Base-by-base conservation (phyloP, 1,140 invertebrate species). In the Sarcophaga bullata region DNA sequence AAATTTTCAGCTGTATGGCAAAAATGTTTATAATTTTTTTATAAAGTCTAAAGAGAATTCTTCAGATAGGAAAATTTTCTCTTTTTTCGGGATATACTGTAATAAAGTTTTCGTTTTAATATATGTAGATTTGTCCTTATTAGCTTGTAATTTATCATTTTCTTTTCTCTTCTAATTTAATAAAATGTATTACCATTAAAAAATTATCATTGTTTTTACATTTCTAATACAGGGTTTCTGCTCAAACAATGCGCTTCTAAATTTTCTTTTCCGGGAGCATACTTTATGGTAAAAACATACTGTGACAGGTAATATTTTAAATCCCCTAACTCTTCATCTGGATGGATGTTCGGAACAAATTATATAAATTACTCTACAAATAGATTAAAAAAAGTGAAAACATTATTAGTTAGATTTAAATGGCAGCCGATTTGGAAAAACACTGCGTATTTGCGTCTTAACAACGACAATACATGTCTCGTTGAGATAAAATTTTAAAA, bases 291-390 rank as follows among this genome's bases (percentile, higher is more conserved):
- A 83, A 90, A 90, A 84, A 91, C 82, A 86, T 87, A 89, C 82
- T 89, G 86, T 75, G 87, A 82, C 17, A 82, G 76, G 82, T 90
- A 91, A 82, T 87, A 87, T 11, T 84, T 87, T 37, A 90, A 82
- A 78, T 91, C 87, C 13, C 90, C 88, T 88, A 8, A 91, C 81
- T 86, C 85, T 87, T 73, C 90, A 83, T 84, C 90, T 88, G 88
- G n/a, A n/a, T n/a, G n/a, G n/a, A n/a, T n/a, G n/a, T n/a, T n/a
- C n/a, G n/a, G n/a, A n/a, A n/a, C n/a, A n/a, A n/a, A n/a, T n/a
- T n/a, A n/a, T n/a, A n/a, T n/a, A n/a, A n/a, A n/a, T n/a, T n/a
- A n/a, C n/a, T n/a, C n/a, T n/a, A n/a, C n/a, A n/a, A n/a, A n/a
- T n/a, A n/a, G n/a, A n/a, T n/a, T n/a, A n/a, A n/a, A n/a, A n/a